Evolutionary conservation across 2,113 vertebrate species (phyloP).

Genomic region (Saguinus midas): DNA sequence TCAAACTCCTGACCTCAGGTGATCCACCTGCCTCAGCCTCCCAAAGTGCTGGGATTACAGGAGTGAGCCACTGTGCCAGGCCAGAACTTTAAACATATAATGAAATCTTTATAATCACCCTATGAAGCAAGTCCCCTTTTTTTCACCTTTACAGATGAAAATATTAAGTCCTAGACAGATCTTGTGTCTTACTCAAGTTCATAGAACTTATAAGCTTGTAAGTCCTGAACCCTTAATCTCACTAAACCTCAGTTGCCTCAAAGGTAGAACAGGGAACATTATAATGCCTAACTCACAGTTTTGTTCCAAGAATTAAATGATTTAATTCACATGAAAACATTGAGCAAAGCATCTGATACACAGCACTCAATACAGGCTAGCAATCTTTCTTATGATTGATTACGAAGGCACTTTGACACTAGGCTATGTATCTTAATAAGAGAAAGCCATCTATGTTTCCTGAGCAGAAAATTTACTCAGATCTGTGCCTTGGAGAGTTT

Average conservation of each 20-base stretch:
- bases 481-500: not conserved
- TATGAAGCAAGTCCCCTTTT: not conserved
- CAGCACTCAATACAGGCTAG: not conserved
- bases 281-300: not conserved
- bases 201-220: not conserved
- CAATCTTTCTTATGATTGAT: conserved; percentile 8
- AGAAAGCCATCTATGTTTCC: not conserved
- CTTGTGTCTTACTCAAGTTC: not conserved
- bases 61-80: not conserved
- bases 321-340: not conserved
- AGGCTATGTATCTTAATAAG: not conserved
- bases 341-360: not conserved
- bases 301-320: not conserved
- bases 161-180: not conserved
- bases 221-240: no score
- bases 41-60: not conserved
- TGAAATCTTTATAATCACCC: not conserved
- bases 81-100: not conserved
- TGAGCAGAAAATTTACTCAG: not conserved
- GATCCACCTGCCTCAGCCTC: not conserved
- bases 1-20: not conserved
- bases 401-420: not conserved
- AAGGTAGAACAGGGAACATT: not conserved
- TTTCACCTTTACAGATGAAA: not conserved
- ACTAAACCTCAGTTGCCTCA: not conserved